Base-by-base conservation (phyloP, 2,888 invertebrate genomes). In the Odontocolon sp. region DNA sequence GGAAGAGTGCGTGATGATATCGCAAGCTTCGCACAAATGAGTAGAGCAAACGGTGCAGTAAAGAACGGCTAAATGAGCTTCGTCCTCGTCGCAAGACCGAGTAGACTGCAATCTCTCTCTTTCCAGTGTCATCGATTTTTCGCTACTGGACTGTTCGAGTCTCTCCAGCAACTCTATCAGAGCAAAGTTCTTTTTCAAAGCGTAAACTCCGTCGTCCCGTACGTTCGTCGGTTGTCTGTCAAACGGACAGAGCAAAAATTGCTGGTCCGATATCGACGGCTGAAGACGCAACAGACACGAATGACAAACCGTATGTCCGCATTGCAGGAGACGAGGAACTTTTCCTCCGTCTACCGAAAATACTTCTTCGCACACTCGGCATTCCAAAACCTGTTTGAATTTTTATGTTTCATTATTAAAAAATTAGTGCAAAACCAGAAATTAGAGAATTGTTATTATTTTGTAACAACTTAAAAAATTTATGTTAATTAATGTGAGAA, bases 161-260 rank as follows among this genome's bases (percentile, higher is more conserved):
- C 91, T 91, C 81, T 93, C 93, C 36, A 93, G 82, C 4, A 93
- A 82, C 77, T 93, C 93, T 14, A 93, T 86, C 1, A 93, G 86
- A 0, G 93, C 93, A 89, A 93, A 93, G 83, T 93, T 93, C 82
- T 93, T 93, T 86, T 93, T 92, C 75, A 92, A 83, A 2, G 91
- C 91, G 87, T 91, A 91, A 2, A 92, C 90, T 2, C 92, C 92
- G 21, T 91, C 88, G 54, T 89, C 88, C 38, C 42, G 50, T 33
- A 92, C 87, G 26, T 91, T 90, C 1, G 92, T 93, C 0, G 92
- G 91, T 79, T 92, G 92, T 56, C 93, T 85, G 81, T 93, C 93
- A 82, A 93, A 93, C 0, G 93, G 93, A 84, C 93, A 93, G 0
- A 91, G 87, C 14, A 93, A 87, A 36, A 83, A 81, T 31, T 82